Base-by-base conservation (phyloP, 2,113 vertebrate genomes). In the Leptodactylus fuscus region DNA sequence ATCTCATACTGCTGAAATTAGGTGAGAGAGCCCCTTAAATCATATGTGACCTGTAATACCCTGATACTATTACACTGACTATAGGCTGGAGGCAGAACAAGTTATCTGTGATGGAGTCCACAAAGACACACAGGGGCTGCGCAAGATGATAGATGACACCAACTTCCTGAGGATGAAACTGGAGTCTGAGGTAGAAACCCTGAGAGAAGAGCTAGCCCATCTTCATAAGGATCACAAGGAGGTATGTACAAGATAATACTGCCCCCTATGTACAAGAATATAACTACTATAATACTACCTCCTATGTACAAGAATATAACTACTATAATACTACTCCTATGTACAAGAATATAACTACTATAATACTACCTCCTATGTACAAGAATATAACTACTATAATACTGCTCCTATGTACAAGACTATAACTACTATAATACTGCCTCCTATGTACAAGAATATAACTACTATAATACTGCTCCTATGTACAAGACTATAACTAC, bases 91-190 rank as follows among this genome's bases (percentile, higher is more conserved):
- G 87, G 92, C 93, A 0, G 95, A 96, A 88, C 88, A 95, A 86
- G 89, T 91, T 29, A 93, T 95, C 85, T 92, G 94, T 10, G 95
- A 96, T 88, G 93, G 94, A 0, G 95, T 96, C 86, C 94, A 96
- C 88, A 94, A 94, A 5, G 95, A 96, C 87, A 95, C 95, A 2
- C 88, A 92, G 1, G 95, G 95, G 7, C 89, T 96, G 90, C 94
- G 95, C 89, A 96, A 94, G 87, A 90, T 96, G 85, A 96, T 95
- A 0, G 95, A 96, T 27, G 94, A 96, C 91, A 96, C 95, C 89
- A 96, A 95, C 89, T 85, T 96, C 85, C 91, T 91, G 70, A 94
- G 95, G 81, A 90, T 95, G 94, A 95, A 96, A 90, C 91, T 96
- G 85, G 95, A 96, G 85, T 70, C 81, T n/a, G 88, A 89, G 62